Evolutionary conservation across 2,797 vertebrate species (phyloP), one percentile per base, ranked within the genome.

Genomic region (Neomorphus geoffroyi): DNA sequence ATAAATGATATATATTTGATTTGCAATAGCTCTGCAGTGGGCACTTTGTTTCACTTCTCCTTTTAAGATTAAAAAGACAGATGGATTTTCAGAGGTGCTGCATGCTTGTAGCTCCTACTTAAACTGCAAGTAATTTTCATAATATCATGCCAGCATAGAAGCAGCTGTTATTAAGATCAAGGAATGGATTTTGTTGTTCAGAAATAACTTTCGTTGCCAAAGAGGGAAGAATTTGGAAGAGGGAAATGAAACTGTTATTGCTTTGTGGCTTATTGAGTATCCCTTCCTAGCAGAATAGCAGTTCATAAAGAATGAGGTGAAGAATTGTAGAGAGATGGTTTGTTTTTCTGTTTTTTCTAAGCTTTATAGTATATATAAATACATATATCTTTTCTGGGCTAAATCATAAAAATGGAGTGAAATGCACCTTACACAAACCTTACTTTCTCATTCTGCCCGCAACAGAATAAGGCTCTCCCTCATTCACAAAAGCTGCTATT

Each of bases 131-230:
- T 74, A 11, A 80, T 94, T 77, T 95, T 91, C 57, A 73, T 93
- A 94, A 77, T 71, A 90, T 62, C 60, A 53, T 61, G 54, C 61
- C 94, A 57, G 37, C 48, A 83, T 54, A 57, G 57, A 80, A 74
- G 19, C 64, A 86, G 92, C 77, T 81, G 86, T 77, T 94, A 91
- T 93, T 92, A 92, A 90, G 67, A 88, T 86, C 71, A 73, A 46
- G 86, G 65, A 96, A 66, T 88, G 64, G 27, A 92, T 87, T 93
- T 94, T 80, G 57, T 72, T 92, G 43, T 93, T 91, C 62, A 91
- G 78, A 93, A 95, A 93, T 89, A 94, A 69, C 22, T 82, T 87
- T 46, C 13, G 5, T 77, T 94, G 54, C 67, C 71, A 82, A 82
- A 94, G 60, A 95, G 27, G 19, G 33, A 85, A 91, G 69, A 73